A percentile compares a stretch with the other conserved stretches of the same genome.
phyloP scores from a whole-genome alignment of 2,888 invertebrate species.

The Cephus sareptanus region DNA sequence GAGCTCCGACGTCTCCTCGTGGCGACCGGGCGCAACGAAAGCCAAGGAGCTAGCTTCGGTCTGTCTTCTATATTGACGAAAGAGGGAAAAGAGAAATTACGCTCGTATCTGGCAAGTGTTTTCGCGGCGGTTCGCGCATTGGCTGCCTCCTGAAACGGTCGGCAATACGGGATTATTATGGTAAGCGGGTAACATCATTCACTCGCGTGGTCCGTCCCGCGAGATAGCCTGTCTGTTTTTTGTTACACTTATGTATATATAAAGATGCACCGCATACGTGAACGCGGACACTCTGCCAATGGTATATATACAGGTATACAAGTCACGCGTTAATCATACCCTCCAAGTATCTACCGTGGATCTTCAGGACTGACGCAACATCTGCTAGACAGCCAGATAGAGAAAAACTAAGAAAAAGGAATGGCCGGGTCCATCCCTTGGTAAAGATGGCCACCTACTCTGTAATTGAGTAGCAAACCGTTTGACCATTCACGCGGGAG shows the following conservation, averaged over 20 bases:
- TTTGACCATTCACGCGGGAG: background rate
- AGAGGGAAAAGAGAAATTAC: background rate
- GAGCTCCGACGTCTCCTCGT: background rate
- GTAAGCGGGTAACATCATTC: constrained; percentile 35
- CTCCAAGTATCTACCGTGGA: constrained; percentile 40
- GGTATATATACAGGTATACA: background rate
- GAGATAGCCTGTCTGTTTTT: background rate
- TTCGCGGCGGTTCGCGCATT: background rate
- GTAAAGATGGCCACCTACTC: background rate
- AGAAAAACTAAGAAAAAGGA: background rate
- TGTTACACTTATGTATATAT: background rate
- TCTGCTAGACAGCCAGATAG: constrained; percentile 15
- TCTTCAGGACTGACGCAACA: constrained; percentile 15
- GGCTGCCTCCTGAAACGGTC: constrained; percentile 15
- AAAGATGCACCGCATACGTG: background rate
- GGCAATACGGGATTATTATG: constrained; percentile 36
- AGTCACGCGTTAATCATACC: constrained; percentile 35
- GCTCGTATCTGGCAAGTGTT: background rate
- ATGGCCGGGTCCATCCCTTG: background rate
- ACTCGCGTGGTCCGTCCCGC: constrained; percentile 3
- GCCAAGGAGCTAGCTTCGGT: background rate
- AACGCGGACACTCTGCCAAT: background rate
- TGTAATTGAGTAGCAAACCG: background rate
- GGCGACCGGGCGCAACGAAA: constrained; percentile 14
- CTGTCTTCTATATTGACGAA: background rate